A percentile compares a stretch with the other conserved stretches of the same genome.
phyloP scores from a whole-genome alignment of 1,140 invertebrate species.

The Phocides pigmalion region DNA sequence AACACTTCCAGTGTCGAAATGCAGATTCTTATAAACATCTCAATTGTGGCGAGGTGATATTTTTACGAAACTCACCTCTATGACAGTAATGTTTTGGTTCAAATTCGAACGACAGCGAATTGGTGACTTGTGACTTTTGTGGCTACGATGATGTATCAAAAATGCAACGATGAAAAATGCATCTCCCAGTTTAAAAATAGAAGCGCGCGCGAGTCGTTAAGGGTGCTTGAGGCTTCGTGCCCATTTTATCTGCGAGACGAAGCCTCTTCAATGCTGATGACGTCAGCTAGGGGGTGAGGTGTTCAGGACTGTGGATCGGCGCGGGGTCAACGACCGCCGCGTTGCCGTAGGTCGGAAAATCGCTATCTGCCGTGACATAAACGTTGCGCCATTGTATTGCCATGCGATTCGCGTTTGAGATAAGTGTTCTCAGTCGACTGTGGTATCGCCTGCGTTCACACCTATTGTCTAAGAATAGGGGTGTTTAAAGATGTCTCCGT shows the following conservation, averaged over 20 bases:
- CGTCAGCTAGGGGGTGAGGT: slow-evolving; percentile 46
- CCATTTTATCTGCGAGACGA: slow-evolving; percentile 56
- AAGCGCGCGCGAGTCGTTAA: slow-evolving; percentile 50
- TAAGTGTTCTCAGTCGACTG: slow-evolving; percentile 19
- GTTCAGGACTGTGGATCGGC: slow-evolving; percentile 33
- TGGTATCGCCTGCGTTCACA: neutral
- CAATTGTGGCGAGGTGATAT: neutral
- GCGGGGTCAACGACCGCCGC: slow-evolving; percentile 54
- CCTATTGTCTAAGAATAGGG: neutral
- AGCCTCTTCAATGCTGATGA: slow-evolving; percentile 51
- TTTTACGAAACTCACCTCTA: neutral
- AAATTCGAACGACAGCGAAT: neutral
- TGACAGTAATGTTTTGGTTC: neutral
- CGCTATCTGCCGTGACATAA: slow-evolving; percentile 36
- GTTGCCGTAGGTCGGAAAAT: slow-evolving; percentile 55
- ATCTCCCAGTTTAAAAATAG: slow-evolving; percentile 64
- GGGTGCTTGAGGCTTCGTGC: slow-evolving; percentile 62
- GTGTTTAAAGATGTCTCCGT: neutral
- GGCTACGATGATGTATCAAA: slow-evolving; percentile 39
- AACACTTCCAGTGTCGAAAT: slow-evolving; percentile 3
- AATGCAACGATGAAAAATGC: slow-evolving; percentile 65
- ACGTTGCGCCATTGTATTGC: slow-evolving; percentile 5
- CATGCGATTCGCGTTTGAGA: slow-evolving; percentile 15
- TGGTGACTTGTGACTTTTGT: neutral
- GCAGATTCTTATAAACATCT: slow-evolving; percentile 16